phyloP scores from a whole-genome alignment of 2,113 vertebrate species.

The Psammodynastes pulverulentus region DNA sequence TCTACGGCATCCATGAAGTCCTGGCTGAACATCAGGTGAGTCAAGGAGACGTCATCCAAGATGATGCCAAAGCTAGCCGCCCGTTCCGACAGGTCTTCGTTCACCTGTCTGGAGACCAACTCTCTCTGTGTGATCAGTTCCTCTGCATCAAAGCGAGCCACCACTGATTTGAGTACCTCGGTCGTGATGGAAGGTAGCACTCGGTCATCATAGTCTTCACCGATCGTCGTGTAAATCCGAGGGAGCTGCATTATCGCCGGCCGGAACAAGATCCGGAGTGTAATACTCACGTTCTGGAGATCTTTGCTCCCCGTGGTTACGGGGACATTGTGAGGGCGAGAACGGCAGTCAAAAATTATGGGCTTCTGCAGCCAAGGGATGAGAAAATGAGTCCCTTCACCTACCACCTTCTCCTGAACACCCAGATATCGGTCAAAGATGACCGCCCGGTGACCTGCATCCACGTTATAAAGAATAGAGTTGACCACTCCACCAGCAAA shows the following conservation, averaged over 20 bases:
- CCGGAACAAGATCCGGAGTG: conserved; percentile 90
- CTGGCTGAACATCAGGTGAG: conserved; percentile 94
- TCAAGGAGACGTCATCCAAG: conserved; percentile 93
- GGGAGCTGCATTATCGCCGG: conserved; percentile 84
- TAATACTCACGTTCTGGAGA: conserved; percentile 97
- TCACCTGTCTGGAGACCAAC: conserved; percentile 91
- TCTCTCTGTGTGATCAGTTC: conserved; percentile 97
- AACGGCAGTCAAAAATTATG: conserved; percentile 92
- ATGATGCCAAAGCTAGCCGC: conserved; percentile 90
- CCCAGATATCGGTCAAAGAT: conserved; percentile 93
- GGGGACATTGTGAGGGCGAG: conserved; percentile 89
- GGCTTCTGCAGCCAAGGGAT: conserved; percentile 97
- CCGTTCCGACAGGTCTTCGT: conserved; percentile 91
- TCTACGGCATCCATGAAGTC: conserved; percentile 97
- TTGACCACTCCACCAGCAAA: conserved; percentile 87
- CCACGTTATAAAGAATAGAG: conserved; percentile 92
- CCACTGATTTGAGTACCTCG: conserved; percentile 79
- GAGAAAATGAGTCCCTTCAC: conserved; percentile 92
- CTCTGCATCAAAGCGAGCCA: conserved; percentile 91
- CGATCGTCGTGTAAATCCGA: conserved; percentile 90
- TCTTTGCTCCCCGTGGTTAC: conserved; percentile 98
- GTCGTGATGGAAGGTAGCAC: conserved; percentile 94
- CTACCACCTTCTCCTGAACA: conserved; percentile 83
- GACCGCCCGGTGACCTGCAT: conserved; percentile 90
- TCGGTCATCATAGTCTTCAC: conserved; percentile 94